phyloP scores from a whole-genome alignment of 2,888 invertebrate genomes.

The Cheilosia urbana region DNA sequence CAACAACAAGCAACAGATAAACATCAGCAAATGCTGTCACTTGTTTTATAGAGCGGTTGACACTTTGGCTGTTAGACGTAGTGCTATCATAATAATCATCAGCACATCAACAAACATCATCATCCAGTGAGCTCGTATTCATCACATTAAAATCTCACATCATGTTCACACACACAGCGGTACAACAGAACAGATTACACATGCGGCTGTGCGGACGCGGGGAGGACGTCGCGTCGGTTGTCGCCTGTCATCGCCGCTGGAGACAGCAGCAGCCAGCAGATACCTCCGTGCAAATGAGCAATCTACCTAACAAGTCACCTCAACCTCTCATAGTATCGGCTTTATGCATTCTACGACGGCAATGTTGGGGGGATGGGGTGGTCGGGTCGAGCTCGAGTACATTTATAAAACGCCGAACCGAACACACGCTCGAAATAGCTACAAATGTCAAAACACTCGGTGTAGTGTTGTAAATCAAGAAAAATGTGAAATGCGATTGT shows the following conservation, averaged over 20 bases:
- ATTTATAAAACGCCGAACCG: conserved; percentile 37
- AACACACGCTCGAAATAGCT: conserved; percentile 54
- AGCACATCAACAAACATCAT: conserved; percentile 58
- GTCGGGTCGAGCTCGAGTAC: neutral
- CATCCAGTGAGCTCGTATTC: conserved; percentile 38
- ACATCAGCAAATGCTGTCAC: conserved; percentile 59
- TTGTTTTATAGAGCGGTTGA: conserved; percentile 54
- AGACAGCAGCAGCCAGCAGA: conserved; percentile 31
- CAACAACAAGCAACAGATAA: conserved; percentile 35
- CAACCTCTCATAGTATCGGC: conserved; percentile 16
- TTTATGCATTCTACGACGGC: neutral
- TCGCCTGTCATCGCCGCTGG: conserved; percentile 47
- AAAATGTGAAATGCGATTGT: conserved; percentile 71
- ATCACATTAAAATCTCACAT: conserved; percentile 62
- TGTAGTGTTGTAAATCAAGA: conserved; percentile 67
- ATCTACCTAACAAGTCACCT: conserved; percentile 38
- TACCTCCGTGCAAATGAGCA: conserved; percentile 47
- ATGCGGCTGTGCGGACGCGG: neutral
- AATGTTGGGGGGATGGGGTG: neutral
- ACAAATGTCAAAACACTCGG: conserved; percentile 69
- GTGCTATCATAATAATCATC: conserved; percentile 69
- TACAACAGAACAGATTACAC: too few species aligned
- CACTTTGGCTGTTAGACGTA: conserved; percentile 68
- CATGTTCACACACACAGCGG: conserved; percentile 2
- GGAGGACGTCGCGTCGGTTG: conserved; percentile 24